Percentiles rank a stretch among this genome's conserved stretches.
Evolutionary conservation across 1,140 invertebrate genomes (phyloP).

Genomic region (Brachionus asplanchnoidis): DNA sequence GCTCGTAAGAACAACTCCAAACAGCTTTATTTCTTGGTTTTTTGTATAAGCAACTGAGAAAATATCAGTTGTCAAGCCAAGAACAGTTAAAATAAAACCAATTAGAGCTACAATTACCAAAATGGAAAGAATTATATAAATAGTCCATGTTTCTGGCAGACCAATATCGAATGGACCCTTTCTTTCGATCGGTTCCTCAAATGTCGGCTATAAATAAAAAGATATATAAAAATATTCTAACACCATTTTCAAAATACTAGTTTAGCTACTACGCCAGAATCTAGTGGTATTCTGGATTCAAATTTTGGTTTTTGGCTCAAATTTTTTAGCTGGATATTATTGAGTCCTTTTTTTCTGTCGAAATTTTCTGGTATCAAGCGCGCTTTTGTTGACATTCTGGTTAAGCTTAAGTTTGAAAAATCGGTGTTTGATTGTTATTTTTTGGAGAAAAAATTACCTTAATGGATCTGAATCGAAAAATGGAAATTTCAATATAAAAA

Average conservation of each 20-base stretch:
- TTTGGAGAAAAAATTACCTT: not conserved
- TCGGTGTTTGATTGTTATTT: not conserved
- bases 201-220: conserved; percentile 13
- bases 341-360: not conserved
- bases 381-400: not conserved
- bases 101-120: not conserved
- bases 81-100: not conserved
- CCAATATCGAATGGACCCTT: conserved; percentile 36
- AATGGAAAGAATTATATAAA: conserved; percentile 23
- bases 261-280: conserved; percentile 21
- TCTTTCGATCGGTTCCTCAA: conserved; percentile 11
- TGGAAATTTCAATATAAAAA: not conserved
- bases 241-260: not conserved
- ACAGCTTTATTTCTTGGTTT: conserved; percentile 17
- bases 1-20: conserved; percentile 7
- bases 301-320: not conserved
- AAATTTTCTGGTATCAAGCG: conserved; percentile 5
- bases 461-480: not conserved
- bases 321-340: conserved; percentile 7
- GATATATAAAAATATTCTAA: not conserved
- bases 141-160: not conserved
- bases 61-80: not conserved
- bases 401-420: not conserved
- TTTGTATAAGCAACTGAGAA: not conserved
- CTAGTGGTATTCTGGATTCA: not conserved